These are phyloP conservation scores for Didymodactylos carnosus DNA, from an alignment of 2,888 invertebrate species.

Conservation along the genomic window DNA sequence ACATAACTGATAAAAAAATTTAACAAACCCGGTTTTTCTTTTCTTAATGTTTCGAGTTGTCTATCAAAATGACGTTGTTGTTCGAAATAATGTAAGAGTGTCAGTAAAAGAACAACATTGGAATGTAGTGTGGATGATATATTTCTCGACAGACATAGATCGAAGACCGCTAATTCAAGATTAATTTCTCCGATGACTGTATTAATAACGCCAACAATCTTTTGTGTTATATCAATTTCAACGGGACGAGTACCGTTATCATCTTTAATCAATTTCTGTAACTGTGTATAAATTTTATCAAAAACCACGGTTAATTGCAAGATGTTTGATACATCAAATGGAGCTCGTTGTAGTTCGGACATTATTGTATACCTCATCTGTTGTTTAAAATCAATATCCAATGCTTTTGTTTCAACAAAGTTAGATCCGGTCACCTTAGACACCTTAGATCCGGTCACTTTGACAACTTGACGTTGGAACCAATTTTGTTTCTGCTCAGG, in stretches of 20 bases:
- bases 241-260: background rate
- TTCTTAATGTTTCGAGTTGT: background rate
- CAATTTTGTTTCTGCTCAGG: too few relatives aligned
- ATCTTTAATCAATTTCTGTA: background rate
- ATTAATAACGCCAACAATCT: background rate
- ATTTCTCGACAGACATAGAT: background rate
- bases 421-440: too few relatives aligned
- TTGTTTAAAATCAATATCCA: background rate
- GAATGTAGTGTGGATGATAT: background rate
- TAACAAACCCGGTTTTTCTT: background rate
- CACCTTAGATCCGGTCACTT: too few relatives aligned
- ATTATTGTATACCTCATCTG: background rate
- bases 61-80: background rate
- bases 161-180: background rate
- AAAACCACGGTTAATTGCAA: background rate
- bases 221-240: background rate
- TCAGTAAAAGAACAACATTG: background rate
- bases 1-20: background rate
- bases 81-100: background rate
- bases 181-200: background rate
- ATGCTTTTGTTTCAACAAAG: background rate
- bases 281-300: background rate
- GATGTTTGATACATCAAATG: background rate
- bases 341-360: background rate
- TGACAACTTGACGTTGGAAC: too few relatives aligned